These are phyloP conservation scores for Xiphophorus couchianus DNA, from an alignment of 2,113 vertebrate genomes.

Conservation along the genomic window DNA sequence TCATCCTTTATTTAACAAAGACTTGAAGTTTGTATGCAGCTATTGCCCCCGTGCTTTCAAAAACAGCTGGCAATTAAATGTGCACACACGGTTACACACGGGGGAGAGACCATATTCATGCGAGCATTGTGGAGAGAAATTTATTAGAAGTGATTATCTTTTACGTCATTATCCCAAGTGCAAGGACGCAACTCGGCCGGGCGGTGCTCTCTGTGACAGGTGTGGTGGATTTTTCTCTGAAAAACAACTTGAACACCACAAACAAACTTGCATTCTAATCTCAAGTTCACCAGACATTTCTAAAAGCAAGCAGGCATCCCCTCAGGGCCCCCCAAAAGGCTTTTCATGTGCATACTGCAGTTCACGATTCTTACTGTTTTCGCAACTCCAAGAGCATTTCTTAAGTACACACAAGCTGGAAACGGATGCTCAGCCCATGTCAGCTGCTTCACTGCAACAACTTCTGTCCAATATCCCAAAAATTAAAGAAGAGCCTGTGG, in stretches of 20 bases:
- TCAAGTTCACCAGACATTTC: slow-evolving; percentile 13
- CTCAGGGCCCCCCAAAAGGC: slow-evolving; percentile 52
- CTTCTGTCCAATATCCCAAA: slow-evolving; percentile 57
- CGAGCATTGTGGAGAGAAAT: slow-evolving; percentile 73
- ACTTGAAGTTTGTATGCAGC: slow-evolving; percentile 63
- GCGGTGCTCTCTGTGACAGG: slow-evolving; percentile 62
- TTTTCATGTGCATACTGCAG: slow-evolving; percentile 81
- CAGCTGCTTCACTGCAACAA: slow-evolving; percentile 60
- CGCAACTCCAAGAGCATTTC: slow-evolving; percentile 82
- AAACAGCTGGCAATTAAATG: slow-evolving; percentile 43
- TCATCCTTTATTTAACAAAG: slow-evolving; percentile 65
- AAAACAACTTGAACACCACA: slow-evolving; percentile 55
- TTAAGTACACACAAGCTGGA: slow-evolving; percentile 72
- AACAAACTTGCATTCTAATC: slow-evolving; percentile 41
- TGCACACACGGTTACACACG: slow-evolving; percentile 77
- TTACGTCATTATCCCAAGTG: slow-evolving; percentile 76
- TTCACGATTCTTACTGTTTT: slow-evolving; percentile 79
- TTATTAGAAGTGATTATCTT: slow-evolving; percentile 79
- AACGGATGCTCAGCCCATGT: slow-evolving; percentile 35
- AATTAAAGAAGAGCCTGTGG: slow-evolving; percentile 73
- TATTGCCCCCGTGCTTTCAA: slow-evolving; percentile 76
- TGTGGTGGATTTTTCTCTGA: slow-evolving; percentile 71
- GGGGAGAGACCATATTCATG: slow-evolving; percentile 79
- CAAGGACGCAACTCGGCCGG: slow-evolving; percentile 16
- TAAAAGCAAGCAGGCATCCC: slow-evolving; percentile 14